Evolutionary conservation across 2,797 vertebrate species (phyloP), one percentile per base, ranked within the genome.

Genomic region (Pseudotriccus pelzelni): DNA sequence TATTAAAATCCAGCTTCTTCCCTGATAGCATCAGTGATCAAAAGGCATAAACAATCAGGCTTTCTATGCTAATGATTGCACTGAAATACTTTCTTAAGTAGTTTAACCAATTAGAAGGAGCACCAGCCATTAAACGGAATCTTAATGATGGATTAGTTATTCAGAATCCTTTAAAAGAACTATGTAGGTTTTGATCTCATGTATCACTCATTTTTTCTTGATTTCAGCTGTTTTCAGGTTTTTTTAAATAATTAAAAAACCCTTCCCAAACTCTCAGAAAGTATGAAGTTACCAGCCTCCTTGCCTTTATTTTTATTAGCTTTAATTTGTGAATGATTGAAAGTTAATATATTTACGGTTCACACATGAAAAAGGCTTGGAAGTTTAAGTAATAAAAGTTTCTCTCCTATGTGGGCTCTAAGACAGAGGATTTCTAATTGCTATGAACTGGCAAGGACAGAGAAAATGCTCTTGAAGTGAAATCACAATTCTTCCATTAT

Each of bases 11-110:
- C 78, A 81, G 15, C 43, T 77, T 92, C 67, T 94, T 93, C 72
- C 49, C 67, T 85, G 93, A 97, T 95, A 93, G 82, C 93, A 94
- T 96, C 90, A 94, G 2, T 89, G 94, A 97, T 97, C 96, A 97
- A 97, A 97, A 97, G 92, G 56, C 62, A 95, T 81, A 96, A 96
- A 97, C 96, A 97, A 96, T 96, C 77, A 81, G 89, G 74, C 93
- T 95, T 94, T 97, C 82, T 96, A 93, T 89, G 90, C 37, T 97
- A 97, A 97, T 89, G 56, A 93, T 44, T 83, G 39, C 74, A 74
- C 84, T 94, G 94, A 93, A 95, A 90, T 96, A 87, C 84, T 93
- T 95, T 69, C 62, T 80, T 66, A 75, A 87, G 87, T 83, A 96
- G 69, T 88, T 95, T 84, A 79, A 86, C 84, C 82, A 96, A 94